Conservation (phyloP, 2,797 vertebrate genomes). For the Sebastes taczanowskii region DNA sequence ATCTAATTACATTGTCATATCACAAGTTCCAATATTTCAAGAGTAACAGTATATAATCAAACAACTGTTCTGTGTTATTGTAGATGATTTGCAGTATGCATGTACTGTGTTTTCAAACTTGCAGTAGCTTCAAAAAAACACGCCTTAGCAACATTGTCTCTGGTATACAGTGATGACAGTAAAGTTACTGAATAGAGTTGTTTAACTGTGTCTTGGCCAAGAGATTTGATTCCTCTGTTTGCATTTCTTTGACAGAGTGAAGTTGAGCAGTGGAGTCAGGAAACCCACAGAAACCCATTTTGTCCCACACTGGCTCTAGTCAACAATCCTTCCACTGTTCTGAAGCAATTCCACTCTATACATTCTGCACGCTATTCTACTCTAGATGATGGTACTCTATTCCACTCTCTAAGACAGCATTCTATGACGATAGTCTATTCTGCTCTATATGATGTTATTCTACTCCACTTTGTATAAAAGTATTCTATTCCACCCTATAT, state of each 20-base stretch:
- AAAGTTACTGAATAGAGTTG: not conserved
- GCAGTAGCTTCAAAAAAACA: not conserved
- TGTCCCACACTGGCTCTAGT: slow-evolving; percentile 8
- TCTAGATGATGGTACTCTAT: not conserved
- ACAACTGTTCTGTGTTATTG: not conserved
- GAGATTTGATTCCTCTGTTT: slow-evolving; percentile 17
- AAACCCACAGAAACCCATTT: slow-evolving; percentile 24
- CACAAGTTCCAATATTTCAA: not conserved
- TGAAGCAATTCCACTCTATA: not conserved
- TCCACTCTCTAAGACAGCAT: not conserved
- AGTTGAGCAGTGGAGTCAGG: slow-evolving; percentile 5
- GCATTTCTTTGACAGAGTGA: slow-evolving; percentile 4
- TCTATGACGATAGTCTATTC: not conserved
- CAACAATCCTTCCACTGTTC: slow-evolving; percentile 12
- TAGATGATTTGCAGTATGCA: not conserved
- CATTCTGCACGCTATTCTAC: not conserved
- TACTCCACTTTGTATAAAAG: not conserved
- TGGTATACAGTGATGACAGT: not conserved
- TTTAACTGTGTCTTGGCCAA: not conserved
- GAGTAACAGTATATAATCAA: not conserved
- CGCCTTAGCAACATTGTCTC: not conserved
- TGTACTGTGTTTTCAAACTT: not conserved
- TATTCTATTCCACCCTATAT: not conserved
- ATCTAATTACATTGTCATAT: not conserved
- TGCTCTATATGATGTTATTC: no score